These are phyloP conservation scores for Intellagama lesueurii DNA, from an alignment of 2,797 vertebrate genomes.

Conservation along the genomic window DNA sequence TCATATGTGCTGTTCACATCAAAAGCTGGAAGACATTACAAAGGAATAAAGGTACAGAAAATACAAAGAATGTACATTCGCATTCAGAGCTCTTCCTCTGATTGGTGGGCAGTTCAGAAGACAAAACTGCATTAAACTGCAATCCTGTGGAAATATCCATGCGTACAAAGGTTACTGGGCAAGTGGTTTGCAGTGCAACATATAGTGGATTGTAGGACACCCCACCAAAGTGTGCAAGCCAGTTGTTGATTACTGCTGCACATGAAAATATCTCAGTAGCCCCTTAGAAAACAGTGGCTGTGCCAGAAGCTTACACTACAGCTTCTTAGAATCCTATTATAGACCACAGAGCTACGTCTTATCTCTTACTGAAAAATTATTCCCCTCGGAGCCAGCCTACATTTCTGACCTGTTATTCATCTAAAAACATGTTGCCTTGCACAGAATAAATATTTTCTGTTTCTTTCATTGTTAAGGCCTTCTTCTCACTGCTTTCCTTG, in stretches of 20 bases:
- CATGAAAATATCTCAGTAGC: not conserved
- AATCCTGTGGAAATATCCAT: too few relatives aligned
- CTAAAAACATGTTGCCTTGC: not conserved
- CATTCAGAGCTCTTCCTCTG: not conserved
- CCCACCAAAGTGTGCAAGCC: too few relatives aligned
- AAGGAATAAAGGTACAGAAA: not conserved
- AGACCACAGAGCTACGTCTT: not conserved
- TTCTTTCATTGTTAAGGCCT: not conserved
- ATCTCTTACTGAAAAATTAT: not conserved
- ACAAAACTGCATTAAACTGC: not conserved
- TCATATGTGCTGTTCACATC: slow-evolving; percentile 12
- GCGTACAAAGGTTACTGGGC: too few relatives aligned
- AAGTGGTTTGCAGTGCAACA: too few relatives aligned
- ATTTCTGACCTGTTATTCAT: slow-evolving; percentile 15
- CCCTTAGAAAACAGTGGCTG: too few relatives aligned
- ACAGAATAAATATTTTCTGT: not conserved
- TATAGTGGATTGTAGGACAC: too few relatives aligned
- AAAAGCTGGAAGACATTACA: not conserved
- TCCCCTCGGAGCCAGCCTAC: not conserved
- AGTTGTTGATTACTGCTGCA: not conserved
- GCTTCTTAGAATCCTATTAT: not conserved
- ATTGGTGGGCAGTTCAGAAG: not conserved
- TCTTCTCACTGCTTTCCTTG: not conserved
- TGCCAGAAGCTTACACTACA: not conserved
- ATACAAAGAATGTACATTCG: not conserved